Percentiles rank a stretch among this genome's conserved stretches.
Conservation (phyloP, 2,888 invertebrate species). For the Rhagophthalmus giganteus region DNA sequence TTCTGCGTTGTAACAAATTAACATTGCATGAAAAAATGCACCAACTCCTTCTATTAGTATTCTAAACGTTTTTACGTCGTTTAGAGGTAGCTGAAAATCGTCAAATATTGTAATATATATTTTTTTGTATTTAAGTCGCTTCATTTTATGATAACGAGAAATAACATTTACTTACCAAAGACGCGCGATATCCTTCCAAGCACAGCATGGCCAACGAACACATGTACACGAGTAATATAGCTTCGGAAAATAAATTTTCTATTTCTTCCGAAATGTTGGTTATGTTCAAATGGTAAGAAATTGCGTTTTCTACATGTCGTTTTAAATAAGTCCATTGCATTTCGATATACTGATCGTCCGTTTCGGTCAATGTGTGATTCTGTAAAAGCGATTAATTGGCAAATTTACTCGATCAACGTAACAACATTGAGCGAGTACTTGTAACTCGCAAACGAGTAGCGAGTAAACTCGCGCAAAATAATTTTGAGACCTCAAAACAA, state of each 20-base stretch:
- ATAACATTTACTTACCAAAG: conserved; percentile 2
- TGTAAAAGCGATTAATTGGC: too few relatives aligned
- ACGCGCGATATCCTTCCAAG: conserved; percentile 1
- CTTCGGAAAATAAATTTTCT: conserved; percentile 18
- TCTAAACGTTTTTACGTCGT: background rate
- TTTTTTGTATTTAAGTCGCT: background rate
- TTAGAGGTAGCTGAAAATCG: background rate
- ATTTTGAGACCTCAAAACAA: too few relatives aligned
- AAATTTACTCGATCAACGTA: too few relatives aligned
- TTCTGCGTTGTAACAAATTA: conserved; percentile 9
- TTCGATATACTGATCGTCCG: too few relatives aligned
- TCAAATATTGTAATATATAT: background rate
- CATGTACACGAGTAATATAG: conserved; percentile 7
- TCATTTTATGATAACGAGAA: background rate
- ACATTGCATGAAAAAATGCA: background rate
- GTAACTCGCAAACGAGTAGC: too few relatives aligned
- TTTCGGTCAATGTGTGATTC: too few relatives aligned
- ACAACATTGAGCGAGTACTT: too few relatives aligned
- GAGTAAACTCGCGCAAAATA: too few relatives aligned
- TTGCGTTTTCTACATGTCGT: conserved; percentile 6
- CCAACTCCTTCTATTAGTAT: background rate
- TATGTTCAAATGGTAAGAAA: conserved; percentile 26
- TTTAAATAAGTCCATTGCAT: conserved; percentile 1
- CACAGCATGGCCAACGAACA: conserved; percentile 1
- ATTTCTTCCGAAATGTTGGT: conserved; percentile 20